Evolutionary conservation across 2,797 vertebrate genomes (phyloP), one percentile per base, ranked within the genome.

Genomic region (Lagorchestes hirsutus): DNA sequence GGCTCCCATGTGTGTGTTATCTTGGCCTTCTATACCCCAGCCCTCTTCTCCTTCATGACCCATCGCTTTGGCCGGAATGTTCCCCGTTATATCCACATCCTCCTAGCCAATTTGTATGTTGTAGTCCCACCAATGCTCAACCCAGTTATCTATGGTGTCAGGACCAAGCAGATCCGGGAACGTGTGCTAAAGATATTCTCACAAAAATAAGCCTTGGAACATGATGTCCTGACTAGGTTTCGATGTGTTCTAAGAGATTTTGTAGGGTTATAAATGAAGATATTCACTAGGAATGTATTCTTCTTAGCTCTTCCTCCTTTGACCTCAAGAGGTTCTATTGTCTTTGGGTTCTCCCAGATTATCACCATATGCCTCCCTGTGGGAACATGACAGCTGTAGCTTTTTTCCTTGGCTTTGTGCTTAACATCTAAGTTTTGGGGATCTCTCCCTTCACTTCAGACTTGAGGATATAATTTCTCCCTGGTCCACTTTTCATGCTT

Each of bases 71-170:
- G 94, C 28, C 67, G 62, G 31, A 93, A 57, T 87, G 55, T 90
- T 6, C 54, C 93, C 14, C 27, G 54, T 13, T 90, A 57, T 40
- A 56, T 93, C 54, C 93, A 93, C 40, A 93, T 93, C 14, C 74
- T 93, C 27, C n/a, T 90, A 28, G 93, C 74, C 27, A 93, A 90
- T 57, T 28, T 90, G 27, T 93, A 93, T 90, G 93, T 93, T 5
- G 93, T 93, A 4, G 40, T 93, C 9, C 98, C 99, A 8, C 98
- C 98, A 1, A 46, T 98, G 91, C 50, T 99, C 14, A 98, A 99
- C 94, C 98, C 98, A 0, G 93, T 99, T 12, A 98, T 99, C 95
- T 99, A 99, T 94, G 98, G 98, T 55, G 96, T 99, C 28, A 99
- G 98, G 97, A 98, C 96, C 1, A 98, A 94, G 97, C 98, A 99